phyloP scores from a whole-genome alignment of 2,888 invertebrate genomes.

The Carabus problematicus region DNA sequence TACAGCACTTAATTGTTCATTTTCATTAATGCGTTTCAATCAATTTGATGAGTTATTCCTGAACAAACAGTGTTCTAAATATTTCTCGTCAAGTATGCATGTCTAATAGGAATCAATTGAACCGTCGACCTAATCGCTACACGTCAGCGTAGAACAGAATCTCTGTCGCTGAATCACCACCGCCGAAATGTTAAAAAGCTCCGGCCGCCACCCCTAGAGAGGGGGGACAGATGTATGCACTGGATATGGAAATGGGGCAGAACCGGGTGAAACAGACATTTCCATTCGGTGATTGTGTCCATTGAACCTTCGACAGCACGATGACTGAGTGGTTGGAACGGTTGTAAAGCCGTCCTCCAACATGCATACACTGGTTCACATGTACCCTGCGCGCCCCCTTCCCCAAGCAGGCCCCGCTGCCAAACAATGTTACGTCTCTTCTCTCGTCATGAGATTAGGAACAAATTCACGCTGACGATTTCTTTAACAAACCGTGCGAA shows the following conservation, averaged over 20 bases:
- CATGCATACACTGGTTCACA: neutral
- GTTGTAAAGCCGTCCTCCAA: too few relatives aligned
- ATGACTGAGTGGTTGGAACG: conserved; percentile 56
- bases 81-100: too few relatives aligned
- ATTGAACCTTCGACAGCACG: conserved; percentile 60
- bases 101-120: too few relatives aligned
- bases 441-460: conserved; percentile 1
- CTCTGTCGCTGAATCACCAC: too few relatives aligned
- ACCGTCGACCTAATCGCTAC: too few relatives aligned
- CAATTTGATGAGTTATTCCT: too few relatives aligned
- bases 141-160: too few relatives aligned
- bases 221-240: conserved; percentile 55
- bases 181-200: conserved; percentile 5
- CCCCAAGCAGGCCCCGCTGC: neutral
- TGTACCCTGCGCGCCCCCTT: neutral
- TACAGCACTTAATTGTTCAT: too few relatives aligned
- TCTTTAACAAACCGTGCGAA: neutral
- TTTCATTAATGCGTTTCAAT: too few relatives aligned
- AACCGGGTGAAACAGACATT: conserved; percentile 52
- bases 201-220: conserved; percentile 25
- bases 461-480: neutral
- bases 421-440: neutral
- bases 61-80: too few relatives aligned
- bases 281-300: conserved; percentile 59
- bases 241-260: conserved; percentile 53